These are phyloP conservation scores for Pluvianellus socialis DNA, from an alignment of 2,113 vertebrate species.

Conservation along the genomic window DNA sequence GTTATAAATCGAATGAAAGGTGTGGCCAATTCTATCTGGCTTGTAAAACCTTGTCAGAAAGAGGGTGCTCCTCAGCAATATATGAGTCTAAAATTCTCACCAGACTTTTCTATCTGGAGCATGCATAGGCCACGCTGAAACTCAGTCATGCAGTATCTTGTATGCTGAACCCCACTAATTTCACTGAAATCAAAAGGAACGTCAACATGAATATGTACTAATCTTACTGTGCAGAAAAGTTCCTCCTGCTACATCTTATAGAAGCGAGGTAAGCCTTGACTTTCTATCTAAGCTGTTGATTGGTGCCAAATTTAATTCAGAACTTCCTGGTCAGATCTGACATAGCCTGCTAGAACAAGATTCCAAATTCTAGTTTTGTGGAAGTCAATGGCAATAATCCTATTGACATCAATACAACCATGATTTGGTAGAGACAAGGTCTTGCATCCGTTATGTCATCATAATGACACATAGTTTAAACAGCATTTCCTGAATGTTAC, in stretches of 20 bases:
- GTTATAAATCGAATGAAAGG: background rate
- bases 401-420: background rate
- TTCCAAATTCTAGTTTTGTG: background rate
- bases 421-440: background rate
- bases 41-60: background rate
- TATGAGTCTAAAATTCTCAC: background rate
- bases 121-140: background rate
- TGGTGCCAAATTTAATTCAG: background rate
- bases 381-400: background rate
- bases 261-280: background rate
- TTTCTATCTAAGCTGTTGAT: background rate
- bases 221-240: background rate
- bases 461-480: background rate
- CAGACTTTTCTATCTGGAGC: background rate
- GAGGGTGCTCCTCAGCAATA: background rate
- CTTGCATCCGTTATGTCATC: background rate
- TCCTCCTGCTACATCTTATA: background rate
- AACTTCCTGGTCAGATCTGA: background rate
- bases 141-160: background rate
- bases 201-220: background rate
- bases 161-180: background rate
- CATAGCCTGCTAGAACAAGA: background rate
- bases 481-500: background rate
- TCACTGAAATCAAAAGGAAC: background rate
- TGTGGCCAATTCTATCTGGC: background rate